These are phyloP conservation scores for Magallana gigas DNA, from an alignment of 1,140 invertebrate genomes.

Conservation along the genomic window DNA sequence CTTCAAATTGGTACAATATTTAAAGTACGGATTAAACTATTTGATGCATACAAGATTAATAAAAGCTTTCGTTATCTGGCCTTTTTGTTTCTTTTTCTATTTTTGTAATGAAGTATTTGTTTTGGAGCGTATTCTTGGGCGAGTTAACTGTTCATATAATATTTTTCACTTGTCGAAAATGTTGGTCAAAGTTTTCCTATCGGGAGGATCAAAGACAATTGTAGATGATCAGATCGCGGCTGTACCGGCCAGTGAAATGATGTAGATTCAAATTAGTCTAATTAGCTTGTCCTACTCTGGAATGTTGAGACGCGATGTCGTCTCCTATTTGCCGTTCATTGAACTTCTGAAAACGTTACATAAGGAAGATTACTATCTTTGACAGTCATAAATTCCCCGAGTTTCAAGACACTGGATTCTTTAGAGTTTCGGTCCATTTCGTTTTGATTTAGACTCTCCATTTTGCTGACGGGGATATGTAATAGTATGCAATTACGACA, in stretches of 20 bases:
- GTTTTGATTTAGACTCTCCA: background rate
- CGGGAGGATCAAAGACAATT: background rate
- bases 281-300: background rate
- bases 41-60: background rate
- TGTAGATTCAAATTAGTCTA: background rate
- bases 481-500: background rate
- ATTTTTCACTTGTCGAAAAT: background rate
- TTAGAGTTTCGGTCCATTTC: background rate
- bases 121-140: background rate
- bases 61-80: background rate
- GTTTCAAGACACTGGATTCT: background rate
- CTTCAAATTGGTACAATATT: background rate
- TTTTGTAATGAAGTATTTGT: background rate
- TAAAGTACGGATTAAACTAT: background rate
- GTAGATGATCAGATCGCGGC: background rate
- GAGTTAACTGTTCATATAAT: background rate
- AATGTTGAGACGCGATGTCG: background rate
- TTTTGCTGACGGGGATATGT: background rate
- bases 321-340: background rate
- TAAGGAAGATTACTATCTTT: background rate
- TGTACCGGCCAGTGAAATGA: background rate
- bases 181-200: constrained; percentile 8
- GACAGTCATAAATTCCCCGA: background rate
- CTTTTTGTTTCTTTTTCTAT: background rate
- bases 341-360: background rate